Evolutionary conservation across 2,113 vertebrate genomes (phyloP).

Genomic region (Orycteropus afer): DNA sequence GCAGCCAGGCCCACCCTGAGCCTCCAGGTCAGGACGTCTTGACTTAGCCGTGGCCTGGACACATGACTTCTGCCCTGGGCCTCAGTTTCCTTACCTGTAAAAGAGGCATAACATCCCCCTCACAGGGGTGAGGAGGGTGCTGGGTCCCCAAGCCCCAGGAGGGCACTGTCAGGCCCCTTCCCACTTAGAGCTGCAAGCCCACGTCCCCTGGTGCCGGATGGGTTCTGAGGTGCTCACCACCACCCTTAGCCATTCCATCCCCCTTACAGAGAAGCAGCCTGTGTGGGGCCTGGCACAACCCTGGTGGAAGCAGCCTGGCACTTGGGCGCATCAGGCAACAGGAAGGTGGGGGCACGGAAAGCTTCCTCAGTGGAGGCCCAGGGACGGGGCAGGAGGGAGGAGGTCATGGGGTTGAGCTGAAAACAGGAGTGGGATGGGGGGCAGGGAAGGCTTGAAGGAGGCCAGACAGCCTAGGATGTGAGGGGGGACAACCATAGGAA

Average conservation of each 20-base stretch:
- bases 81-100: constrained; percentile 70
- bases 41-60: constrained; percentile 45
- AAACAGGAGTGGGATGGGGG: not conserved
- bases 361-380: constrained; percentile 39
- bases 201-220: not conserved
- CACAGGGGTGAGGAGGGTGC: constrained; percentile 38
- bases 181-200: not conserved
- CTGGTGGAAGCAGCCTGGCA: not conserved
- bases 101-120: constrained; percentile 69
- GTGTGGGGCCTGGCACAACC: not conserved
- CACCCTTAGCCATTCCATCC: not conserved
- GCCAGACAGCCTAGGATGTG: not conserved
- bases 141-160: not conserved
- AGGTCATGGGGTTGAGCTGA: not conserved
- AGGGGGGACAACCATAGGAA: not conserved
- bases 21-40: constrained; percentile 48
- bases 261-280: not conserved
- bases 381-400: not conserved
- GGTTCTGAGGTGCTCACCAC: not conserved
- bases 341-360: constrained; percentile 32
- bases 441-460: not conserved
- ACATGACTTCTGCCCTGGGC: constrained; percentile 7
- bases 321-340: constrained; percentile 37
- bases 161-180: not conserved
- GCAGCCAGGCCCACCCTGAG: not conserved